Conservation (phyloP, 2,888 invertebrate genomes). For the Tetragonisca angustula region DNA sequence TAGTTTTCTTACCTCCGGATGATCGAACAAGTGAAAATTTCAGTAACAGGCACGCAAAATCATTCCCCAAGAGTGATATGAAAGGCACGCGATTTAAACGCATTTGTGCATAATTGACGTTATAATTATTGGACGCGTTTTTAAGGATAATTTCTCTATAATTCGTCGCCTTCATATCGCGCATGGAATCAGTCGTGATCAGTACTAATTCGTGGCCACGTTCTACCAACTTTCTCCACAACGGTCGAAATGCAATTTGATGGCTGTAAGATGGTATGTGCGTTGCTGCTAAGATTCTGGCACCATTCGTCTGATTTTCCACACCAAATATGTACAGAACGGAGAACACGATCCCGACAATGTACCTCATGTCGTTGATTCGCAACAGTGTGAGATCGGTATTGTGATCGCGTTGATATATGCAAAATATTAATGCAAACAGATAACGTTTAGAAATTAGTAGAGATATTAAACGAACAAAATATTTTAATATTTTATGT, state of each 20-base stretch:
- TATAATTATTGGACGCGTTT: constrained; percentile 14
- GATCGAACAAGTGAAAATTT: not conserved
- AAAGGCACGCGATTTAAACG: constrained; percentile 11
- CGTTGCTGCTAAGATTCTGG: constrained; percentile 83
- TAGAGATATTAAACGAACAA: too few relatives aligned
- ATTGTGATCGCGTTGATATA: too few relatives aligned
- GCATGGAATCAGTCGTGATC: constrained; percentile 84
- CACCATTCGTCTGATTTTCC: constrained; percentile 47
- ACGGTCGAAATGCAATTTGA: constrained; percentile 83
- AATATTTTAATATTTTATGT: too few relatives aligned
- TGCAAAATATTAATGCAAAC: too few relatives aligned
- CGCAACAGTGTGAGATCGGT: too few relatives aligned
- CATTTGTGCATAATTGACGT: not conserved
- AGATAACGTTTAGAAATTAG: too few relatives aligned
- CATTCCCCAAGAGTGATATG: not conserved
- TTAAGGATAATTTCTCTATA: constrained; percentile 83
- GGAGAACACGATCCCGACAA: not conserved
- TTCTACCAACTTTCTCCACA: constrained; percentile 83
- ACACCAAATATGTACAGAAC: not conserved
- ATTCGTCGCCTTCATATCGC: constrained; percentile 79
- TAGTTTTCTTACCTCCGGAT: constrained; percentile 52
- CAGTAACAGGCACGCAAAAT: not conserved
- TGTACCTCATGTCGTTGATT: constrained; percentile 20
- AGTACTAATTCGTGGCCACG: constrained; percentile 85
- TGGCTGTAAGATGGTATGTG: constrained; percentile 85